phyloP scores from a whole-genome alignment of 2,888 invertebrate genomes.

The Girardia tigrina region DNA sequence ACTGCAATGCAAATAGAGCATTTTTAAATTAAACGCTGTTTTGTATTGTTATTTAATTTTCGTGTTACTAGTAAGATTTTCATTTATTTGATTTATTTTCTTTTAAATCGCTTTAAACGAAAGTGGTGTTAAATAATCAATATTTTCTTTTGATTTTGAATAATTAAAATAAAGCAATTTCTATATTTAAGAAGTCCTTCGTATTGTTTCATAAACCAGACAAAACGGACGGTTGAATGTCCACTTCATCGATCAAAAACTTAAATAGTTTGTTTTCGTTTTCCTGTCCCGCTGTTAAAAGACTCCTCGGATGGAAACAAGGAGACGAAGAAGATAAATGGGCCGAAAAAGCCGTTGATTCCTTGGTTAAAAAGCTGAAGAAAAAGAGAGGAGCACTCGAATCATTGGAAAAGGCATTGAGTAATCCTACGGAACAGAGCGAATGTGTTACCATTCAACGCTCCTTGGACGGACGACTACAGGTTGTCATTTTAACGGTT shows the following conservation, averaged over 20 bases:
- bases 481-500: too few relatives aligned
- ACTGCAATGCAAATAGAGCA: constrained; percentile 15
- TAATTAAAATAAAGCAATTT: too few relatives aligned
- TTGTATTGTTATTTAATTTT: background rate
- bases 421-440: background rate
- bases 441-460: background rate
- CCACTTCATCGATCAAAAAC: background rate
- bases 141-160: too few relatives aligned
- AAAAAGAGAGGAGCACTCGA: constrained; percentile 20
- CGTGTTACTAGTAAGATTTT: background rate
- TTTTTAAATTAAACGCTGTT: background rate
- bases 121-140: too few relatives aligned
- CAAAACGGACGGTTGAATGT: background rate
- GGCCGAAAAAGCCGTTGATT: constrained; percentile 25
- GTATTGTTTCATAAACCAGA: too few relatives aligned
- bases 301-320: constrained; percentile 13
- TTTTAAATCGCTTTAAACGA: too few relatives aligned
- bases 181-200: too few relatives aligned
- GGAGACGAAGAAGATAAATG: constrained; percentile 28
- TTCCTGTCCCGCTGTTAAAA: background rate
- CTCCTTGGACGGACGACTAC: background rate
- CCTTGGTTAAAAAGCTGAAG: constrained; percentile 26
- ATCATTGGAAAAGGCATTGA: constrained; percentile 21
- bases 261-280: background rate
- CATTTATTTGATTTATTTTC: background rate